These are phyloP conservation scores for Eristalis tenax DNA, from an alignment of 2,888 invertebrate genomes.

Conservation along the genomic window DNA sequence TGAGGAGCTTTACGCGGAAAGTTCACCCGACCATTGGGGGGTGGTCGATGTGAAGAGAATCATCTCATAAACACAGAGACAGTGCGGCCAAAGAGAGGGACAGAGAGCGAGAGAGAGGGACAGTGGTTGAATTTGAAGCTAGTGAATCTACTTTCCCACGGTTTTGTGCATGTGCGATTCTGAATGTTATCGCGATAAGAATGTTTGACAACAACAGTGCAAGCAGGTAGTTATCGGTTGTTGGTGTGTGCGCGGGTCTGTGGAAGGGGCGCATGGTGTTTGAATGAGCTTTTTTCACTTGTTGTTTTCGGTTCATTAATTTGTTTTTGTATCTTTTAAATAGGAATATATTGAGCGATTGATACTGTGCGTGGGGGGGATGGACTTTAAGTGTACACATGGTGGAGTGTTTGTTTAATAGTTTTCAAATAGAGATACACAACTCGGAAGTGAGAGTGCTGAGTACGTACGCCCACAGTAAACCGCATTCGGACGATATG, in stretches of 20 bases:
- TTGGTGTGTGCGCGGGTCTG: not conserved
- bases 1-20: slow-evolving; percentile 53
- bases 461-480: not conserved
- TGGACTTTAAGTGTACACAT: not conserved
- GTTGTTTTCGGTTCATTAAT: slow-evolving; percentile 40
- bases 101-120: slow-evolving; percentile 16
- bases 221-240: not conserved
- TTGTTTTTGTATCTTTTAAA: slow-evolving; percentile 8
- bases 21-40: slow-evolving; percentile 6
- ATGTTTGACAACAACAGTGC: slow-evolving; percentile 59
- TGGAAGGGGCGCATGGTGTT: slow-evolving; percentile 38
- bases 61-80: slow-evolving; percentile 11
- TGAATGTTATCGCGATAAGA: slow-evolving; percentile 30
- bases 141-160: not conserved
- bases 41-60: slow-evolving; percentile 21
- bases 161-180: slow-evolving; percentile 60
- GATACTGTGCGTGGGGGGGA: not conserved
- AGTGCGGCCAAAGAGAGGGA: slow-evolving; percentile 1
- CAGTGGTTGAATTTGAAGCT: not conserved
- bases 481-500: not conserved
- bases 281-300: slow-evolving; percentile 57
- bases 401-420: not conserved
- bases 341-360: not conserved
- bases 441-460: not conserved
- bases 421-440: not conserved